Evolutionary conservation across 2,888 invertebrate species (phyloP), one percentile per base, ranked within the genome.

Genomic region (Chrysolina americana): DNA sequence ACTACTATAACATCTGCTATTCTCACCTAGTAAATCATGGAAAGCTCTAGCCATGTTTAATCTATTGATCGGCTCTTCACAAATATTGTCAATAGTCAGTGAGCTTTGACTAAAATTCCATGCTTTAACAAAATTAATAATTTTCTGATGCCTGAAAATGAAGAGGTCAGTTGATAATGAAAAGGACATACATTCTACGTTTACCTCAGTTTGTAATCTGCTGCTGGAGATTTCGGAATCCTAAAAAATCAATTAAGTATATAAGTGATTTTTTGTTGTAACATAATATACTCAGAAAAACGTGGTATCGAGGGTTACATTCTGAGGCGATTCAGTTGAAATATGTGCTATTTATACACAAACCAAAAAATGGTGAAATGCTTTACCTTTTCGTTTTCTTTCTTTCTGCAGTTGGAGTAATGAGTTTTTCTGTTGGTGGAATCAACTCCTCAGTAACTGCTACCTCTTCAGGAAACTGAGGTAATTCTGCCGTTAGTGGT

Each of bases 131-230:
- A 70, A 73, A 48, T 76, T 62, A 15, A 79, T 44, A 36, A 79
- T 78, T 19, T 65, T 68, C 68, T 79, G 79, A 73, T 17, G 85
- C 62, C 77, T 77, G 41, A 36, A 70, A 71, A 68, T 62, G 23
- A 28, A 47, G 56, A 53, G 19, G 13, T 53, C 21, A 21, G 0
- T 13, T 15, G 21, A 11, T 53, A 5, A 53, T 9, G 19, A 19
- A 47, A 15, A 36, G 15, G n/a, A 21, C 6, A 65, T 15, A 50
- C 0, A 41, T 41, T 28, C 44, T 44, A 56, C 19, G 41, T 28
- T 68, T 68, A 68, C 72, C 72, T 72, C 23, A 48, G 9, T 68
- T 63, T 72, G 41, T 62, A 50, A 21, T 72, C 66, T 17, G 13
- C 41, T 10, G 11, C 17, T 6, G 62, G 15, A 28, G 65, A 17